Percentiles rank a stretch among this genome's conserved stretches.
Evolutionary conservation across 1,140 invertebrate genomes (phyloP).

Genomic region (Cyphomyrmex costatus): DNA sequence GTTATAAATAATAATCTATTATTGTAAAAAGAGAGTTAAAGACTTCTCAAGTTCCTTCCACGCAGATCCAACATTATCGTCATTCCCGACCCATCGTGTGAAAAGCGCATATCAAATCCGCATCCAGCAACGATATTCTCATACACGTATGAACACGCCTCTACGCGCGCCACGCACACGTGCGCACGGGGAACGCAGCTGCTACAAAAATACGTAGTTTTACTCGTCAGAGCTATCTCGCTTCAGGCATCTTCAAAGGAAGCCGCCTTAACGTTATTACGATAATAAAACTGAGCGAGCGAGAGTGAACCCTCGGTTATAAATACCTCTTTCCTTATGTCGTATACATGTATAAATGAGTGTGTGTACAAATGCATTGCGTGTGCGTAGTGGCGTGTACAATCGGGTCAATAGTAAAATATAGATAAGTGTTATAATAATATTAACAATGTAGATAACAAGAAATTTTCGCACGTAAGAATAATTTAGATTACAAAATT

Average conservation of each 20-base stretch:
- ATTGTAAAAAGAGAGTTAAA: background rate
- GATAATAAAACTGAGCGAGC: slow-evolving; percentile 64
- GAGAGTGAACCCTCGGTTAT: slow-evolving; percentile 69
- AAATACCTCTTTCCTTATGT: slow-evolving; percentile 77
- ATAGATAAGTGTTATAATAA: too few species aligned
- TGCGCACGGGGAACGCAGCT: slow-evolving; percentile 56
- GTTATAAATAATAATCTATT: background rate
- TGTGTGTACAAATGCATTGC: background rate
- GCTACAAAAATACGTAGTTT: slow-evolving; percentile 63
- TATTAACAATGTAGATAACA: too few species aligned
- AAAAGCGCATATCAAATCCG: slow-evolving; percentile 49
- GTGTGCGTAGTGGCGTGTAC: background rate
- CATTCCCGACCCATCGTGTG: background rate
- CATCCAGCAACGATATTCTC: slow-evolving; percentile 41
- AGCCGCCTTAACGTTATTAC: slow-evolving; percentile 64
- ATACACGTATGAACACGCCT: slow-evolving; percentile 26
- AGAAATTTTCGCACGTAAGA: too few species aligned
- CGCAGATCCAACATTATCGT: slow-evolving; percentile 6
- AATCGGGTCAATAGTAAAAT: too few species aligned
- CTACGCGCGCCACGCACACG: background rate
- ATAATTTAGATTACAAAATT: too few species aligned
- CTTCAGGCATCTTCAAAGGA: slow-evolving; percentile 71
- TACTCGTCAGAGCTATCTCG: slow-evolving; percentile 67
- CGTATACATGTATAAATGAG: background rate
- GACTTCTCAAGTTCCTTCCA: background rate